Evolutionary conservation across 2,888 invertebrate genomes (phyloP).

Genomic region (Xiphydria camelus): DNA sequence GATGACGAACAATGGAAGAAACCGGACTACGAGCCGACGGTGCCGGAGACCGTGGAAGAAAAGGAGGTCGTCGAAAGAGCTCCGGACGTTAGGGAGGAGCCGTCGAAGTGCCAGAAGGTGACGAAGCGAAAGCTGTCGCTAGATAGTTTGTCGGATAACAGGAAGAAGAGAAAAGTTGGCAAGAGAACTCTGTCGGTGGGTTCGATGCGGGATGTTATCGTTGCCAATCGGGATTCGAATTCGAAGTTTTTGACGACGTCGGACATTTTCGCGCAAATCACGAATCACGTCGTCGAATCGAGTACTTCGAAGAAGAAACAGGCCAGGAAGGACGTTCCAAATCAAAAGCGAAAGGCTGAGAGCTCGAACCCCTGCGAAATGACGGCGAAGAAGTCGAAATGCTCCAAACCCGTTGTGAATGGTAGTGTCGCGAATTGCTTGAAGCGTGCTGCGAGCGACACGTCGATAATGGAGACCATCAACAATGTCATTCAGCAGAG

Average conservation of each 20-base stretch:
- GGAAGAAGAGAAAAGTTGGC: slow-evolving; percentile 57
- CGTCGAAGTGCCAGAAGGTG: slow-evolving; percentile 63
- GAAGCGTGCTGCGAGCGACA: slow-evolving; percentile 38
- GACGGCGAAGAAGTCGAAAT: slow-evolving; percentile 44
- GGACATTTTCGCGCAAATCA: slow-evolving; percentile 6
- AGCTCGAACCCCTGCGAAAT: slow-evolving; percentile 31
- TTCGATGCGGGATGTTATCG: slow-evolving; percentile 36
- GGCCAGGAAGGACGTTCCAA: slow-evolving; percentile 23
- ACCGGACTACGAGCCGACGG: slow-evolving; percentile 53
- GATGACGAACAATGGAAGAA: slow-evolving; percentile 58
- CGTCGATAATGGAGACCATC: slow-evolving; percentile 53
- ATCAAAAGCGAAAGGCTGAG: slow-evolving; percentile 43
- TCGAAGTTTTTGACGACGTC: slow-evolving; percentile 15
- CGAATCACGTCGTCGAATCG: slow-evolving; percentile 24
- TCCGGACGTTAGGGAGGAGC: slow-evolving; percentile 30
- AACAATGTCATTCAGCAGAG: slow-evolving; percentile 51
- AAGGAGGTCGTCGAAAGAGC: slow-evolving; percentile 21
- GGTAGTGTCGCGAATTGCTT: slow-evolving; percentile 23
- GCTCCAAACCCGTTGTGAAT: slow-evolving; percentile 45
- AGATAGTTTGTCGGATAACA: slow-evolving; percentile 57
- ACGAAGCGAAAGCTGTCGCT: slow-evolving; percentile 61
- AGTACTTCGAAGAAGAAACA: slow-evolving; percentile 45
- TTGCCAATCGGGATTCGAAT: slow-evolving; percentile 15
- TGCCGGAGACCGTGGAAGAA: slow-evolving; percentile 43
- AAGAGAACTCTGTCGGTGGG: slow-evolving; percentile 52